Conservation (phyloP, 1,140 invertebrate species). For the Dysdera silvatica region DNA sequence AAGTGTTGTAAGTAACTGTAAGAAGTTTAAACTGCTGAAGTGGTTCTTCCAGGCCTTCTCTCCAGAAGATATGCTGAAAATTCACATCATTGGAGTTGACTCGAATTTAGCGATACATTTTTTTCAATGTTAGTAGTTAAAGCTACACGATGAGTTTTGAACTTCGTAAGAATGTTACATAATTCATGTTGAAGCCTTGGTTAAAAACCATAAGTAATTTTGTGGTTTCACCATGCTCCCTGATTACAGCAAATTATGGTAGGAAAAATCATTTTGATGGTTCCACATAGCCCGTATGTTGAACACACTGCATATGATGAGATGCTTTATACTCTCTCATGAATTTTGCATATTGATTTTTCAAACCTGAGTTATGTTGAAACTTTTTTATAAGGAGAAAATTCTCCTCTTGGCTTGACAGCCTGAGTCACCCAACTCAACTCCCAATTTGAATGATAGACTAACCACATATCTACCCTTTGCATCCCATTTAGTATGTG, state of each 20-base stretch:
- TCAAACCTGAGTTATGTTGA: neutral
- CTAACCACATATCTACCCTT: neutral
- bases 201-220: conserved; percentile 42
- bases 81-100: neutral
- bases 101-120: conserved; percentile 32
- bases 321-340: neutral
- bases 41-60: conserved; percentile 33
- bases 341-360: neutral
- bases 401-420: neutral
- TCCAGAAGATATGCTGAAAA: conserved; percentile 45
- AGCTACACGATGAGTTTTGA: conserved; percentile 33
- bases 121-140: conserved; percentile 41
- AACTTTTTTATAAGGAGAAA: neutral
- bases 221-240: conserved; percentile 36
- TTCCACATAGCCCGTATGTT: neutral
- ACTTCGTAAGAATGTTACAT: conserved; percentile 33
- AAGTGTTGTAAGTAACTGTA: conserved; percentile 40
- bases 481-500: neutral
- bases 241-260: conserved; percentile 49
- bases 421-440: neutral
- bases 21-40: conserved; percentile 38
- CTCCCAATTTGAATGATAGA: neutral
- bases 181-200: conserved; percentile 31
- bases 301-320: neutral
- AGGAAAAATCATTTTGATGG: neutral